A percentile compares a stretch with the other conserved stretches of the same genome.
phyloP scores from a whole-genome alignment of 2,797 vertebrate genomes.

The Danio kyathit region DNA sequence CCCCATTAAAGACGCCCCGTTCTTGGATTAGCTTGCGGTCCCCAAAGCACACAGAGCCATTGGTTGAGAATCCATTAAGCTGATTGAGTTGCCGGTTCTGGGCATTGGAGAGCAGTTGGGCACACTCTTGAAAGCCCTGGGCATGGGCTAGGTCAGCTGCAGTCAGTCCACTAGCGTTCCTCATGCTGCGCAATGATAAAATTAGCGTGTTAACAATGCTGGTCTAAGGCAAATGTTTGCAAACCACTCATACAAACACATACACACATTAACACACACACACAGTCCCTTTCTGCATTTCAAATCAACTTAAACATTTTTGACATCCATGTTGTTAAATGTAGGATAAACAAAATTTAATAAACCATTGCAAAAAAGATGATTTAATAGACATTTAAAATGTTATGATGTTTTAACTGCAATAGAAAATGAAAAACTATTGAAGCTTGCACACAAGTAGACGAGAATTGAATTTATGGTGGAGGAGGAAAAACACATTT shows the following conservation, averaged over 20 bases:
- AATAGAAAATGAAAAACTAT: slow-evolving; percentile 47
- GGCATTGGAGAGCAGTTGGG: slow-evolving; percentile 96
- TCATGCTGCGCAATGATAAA: slow-evolving; percentile 93
- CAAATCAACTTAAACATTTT: slow-evolving; percentile 50
- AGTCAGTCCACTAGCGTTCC: slow-evolving; percentile 99
- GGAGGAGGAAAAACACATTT: neutral
- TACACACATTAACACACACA: slow-evolving; percentile 45
- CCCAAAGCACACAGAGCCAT: slow-evolving; percentile 82
- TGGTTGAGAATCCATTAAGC: slow-evolving; percentile 85
- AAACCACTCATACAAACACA: slow-evolving; percentile 55
- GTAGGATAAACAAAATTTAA: neutral
- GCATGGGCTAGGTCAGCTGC: slow-evolving; percentile 98
- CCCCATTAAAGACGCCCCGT: slow-evolving; percentile 80
- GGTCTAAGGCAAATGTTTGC: slow-evolving; percentile 32
- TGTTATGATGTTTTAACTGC: slow-evolving; percentile 47
- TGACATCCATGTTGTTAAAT: slow-evolving; percentile 49
- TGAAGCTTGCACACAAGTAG: slow-evolving; percentile 3
- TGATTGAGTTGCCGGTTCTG: slow-evolving; percentile 90
- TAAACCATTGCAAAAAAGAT: neutral
- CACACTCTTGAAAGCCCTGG: slow-evolving; percentile 97
- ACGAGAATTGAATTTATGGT: slow-evolving; percentile 12
- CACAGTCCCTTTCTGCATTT: slow-evolving; percentile 68
- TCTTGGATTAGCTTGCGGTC: slow-evolving; percentile 79
- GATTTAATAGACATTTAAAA: neutral
- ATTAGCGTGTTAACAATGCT: slow-evolving; percentile 82